A percentile compares a stretch with the other conserved stretches of the same genome.
These are phyloP conservation scores for Athalia circularis DNA, from an alignment of 2,888 invertebrate genomes.

Conservation along the genomic window DNA sequence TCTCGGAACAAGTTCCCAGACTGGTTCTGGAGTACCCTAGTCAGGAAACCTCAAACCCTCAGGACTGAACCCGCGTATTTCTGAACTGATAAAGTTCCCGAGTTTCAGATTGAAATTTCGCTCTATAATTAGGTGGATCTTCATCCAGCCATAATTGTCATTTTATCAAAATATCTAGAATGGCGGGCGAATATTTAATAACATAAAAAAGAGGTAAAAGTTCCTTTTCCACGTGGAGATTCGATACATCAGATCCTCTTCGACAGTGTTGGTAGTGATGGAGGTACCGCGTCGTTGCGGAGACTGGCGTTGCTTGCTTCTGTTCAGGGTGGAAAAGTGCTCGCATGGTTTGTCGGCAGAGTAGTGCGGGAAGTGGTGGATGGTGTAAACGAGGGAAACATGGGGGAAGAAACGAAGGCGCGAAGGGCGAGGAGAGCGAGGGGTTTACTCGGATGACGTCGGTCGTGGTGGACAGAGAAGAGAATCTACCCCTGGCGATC, in stretches of 20 bases:
- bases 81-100: no score
- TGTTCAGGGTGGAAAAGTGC: constrained; percentile 37
- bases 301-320: constrained; percentile 14
- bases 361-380: not conserved
- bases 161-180: no score
- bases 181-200: no score
- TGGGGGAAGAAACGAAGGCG: constrained; percentile 31
- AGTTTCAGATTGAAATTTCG: no score
- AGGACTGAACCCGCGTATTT: not conserved
- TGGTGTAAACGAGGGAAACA: constrained; percentile 5
- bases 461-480: constrained; percentile 60
- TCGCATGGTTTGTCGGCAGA: constrained; percentile 40
- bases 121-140: no score
- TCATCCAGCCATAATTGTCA: no score
- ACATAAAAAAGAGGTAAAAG: not conserved
- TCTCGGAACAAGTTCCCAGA: constrained; percentile 32
- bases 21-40: not conserved
- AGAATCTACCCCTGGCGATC: constrained; percentile 67
- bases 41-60: not conserved
- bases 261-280: no score
- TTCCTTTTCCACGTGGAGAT: constrained; percentile 1
- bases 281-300: constrained; percentile 22
- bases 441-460: constrained; percentile 49
- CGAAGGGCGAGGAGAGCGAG: constrained; percentile 35
- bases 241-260: not conserved